Evolutionary conservation across 1,140 invertebrate genomes (phyloP).

Genomic region (Drosophila parvula): DNA sequence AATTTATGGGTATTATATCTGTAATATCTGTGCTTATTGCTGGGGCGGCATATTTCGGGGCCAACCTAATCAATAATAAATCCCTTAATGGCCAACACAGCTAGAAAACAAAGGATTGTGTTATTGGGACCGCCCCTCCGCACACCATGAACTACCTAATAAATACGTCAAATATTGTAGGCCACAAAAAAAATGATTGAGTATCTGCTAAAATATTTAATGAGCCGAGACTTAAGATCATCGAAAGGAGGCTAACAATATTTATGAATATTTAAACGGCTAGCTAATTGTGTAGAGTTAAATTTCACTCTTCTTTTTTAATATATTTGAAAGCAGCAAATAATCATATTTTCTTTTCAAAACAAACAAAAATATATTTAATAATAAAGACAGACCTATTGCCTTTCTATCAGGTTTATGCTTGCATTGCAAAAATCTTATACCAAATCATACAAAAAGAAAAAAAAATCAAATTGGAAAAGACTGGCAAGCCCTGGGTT

Average conservation of each 20-base stretch:
- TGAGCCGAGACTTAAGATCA: not conserved
- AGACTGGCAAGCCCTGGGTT: not conserved
- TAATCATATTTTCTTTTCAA: too few species aligned
- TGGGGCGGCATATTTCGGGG: constrained; percentile 1
- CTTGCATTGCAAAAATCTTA: not conserved
- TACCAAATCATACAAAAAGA: not conserved
- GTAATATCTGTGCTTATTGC: constrained; percentile 13
- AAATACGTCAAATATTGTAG: not conserved
- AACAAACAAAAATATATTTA: too few species aligned
- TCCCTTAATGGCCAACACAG: constrained; percentile 13
- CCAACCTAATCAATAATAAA: constrained; percentile 28
- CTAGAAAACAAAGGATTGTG: not conserved
- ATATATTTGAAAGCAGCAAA: not conserved
- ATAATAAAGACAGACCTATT: too few species aligned
- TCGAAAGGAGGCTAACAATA: not conserved
- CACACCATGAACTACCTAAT: not conserved
- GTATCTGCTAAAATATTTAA: not conserved
- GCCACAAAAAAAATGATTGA: too few species aligned
- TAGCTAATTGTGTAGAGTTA: not conserved
- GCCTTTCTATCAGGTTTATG: too few species aligned
- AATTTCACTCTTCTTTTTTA: not conserved
- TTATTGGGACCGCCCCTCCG: not conserved
- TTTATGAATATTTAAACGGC: not conserved
- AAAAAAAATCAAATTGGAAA: constrained; percentile 5
- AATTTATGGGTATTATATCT: constrained; percentile 35